Conservation (phyloP, 1,140 invertebrate genomes). For the Drosophila asahinai region DNA sequence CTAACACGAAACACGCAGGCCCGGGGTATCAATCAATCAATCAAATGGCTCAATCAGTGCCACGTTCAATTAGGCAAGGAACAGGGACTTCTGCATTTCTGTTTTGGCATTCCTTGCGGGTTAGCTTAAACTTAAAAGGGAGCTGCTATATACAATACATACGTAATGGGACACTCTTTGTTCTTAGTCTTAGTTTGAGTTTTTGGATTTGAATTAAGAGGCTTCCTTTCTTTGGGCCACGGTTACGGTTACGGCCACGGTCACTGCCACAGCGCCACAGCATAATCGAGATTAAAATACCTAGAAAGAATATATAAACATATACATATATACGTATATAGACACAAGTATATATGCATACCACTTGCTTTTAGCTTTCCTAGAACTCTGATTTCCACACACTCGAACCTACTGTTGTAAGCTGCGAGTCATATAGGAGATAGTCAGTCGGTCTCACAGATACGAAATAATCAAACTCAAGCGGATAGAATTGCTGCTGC, state of each 20-base stretch:
- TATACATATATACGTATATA: conserved; percentile 55
- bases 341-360: conserved; percentile 63
- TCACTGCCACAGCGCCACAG: conserved; percentile 50
- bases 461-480: conserved; percentile 53
- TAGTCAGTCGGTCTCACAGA: conserved; percentile 34
- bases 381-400: conserved; percentile 74
- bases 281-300: conserved; percentile 66
- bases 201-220: conserved; percentile 42
- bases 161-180: conserved; percentile 37
- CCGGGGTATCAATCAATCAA: conserved; percentile 46
- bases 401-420: conserved; percentile 52
- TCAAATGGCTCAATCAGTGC: conserved; percentile 27
- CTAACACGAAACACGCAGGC: conserved; percentile 42
- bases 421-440: conserved; percentile 45
- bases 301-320: conserved; percentile 52
- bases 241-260: too few species aligned
- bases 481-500: conserved; percentile 21
- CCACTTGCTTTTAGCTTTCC: conserved; percentile 81
- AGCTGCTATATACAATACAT: conserved; percentile 31
- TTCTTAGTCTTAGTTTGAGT: conserved; percentile 16
- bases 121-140: conserved; percentile 5
- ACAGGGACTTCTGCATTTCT: conserved; percentile 65
- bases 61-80: conserved; percentile 24
- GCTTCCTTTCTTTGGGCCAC: conserved; percentile 33
- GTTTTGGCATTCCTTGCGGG: conserved; percentile 11